Evolutionary conservation across 2,888 invertebrate species (phyloP), one percentile per base, ranked within the genome.

Genomic region (Chelonus formosanus): DNA sequence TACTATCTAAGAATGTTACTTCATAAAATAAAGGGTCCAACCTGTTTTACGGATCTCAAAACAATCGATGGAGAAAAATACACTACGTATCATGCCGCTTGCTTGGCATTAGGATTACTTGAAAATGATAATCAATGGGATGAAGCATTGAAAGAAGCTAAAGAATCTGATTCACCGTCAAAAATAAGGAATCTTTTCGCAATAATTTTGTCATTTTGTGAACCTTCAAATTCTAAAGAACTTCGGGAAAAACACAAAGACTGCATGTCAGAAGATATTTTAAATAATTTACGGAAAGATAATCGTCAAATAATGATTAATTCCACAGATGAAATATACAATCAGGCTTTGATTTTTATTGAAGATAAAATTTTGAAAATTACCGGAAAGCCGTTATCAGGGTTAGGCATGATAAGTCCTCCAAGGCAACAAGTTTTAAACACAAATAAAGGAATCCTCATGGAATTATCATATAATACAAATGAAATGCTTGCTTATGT

Each of bases 151-250:
- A 20, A 1, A 20, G 20, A 20, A 20, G 20, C 71, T 76, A 72
- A 76, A 79, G 72, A 70, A 73, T 67, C 65, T 62, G 64, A 20
- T 1, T 20, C 20, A 20, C 20, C 20, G 2, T 1, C 2, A 1
- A 20, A 20, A 20, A 20, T 20, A 1, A 1, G 20, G 2, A 2
- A 20, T 20, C 70, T 79, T 66, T 79, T 80, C 65, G 75, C 76
- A 66, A 75, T 76, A 67, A 71, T 79, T 57, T 71, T 77, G 70
- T 74, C 75, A 65, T 73, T 74, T 73, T 76, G 76, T 75, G 74
- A 73, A 57, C 72, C 74, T 31, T 71, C 70, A 32, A 69, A 70
- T 71, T 71, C 73, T 73, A 5, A 71, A n/a, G 55, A 34, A 10
- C 65, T 67, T 50, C 65, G 67, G 60, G 56, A 65, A 7, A 67